Conservation (phyloP, 1,140 invertebrate species). For the Pachypsylla venusta region DNA sequence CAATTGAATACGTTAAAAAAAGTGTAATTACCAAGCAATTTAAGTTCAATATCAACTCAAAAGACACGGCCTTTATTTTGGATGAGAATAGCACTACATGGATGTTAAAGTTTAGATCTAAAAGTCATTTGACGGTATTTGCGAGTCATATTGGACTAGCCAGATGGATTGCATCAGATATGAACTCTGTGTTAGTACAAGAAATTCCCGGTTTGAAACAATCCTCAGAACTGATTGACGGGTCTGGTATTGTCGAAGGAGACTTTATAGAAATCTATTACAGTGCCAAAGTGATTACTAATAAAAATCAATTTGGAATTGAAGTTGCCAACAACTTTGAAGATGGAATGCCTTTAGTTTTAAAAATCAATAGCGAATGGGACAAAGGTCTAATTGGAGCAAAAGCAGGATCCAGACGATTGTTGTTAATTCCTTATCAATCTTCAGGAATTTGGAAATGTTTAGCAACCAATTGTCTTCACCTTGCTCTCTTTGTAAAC, state of each 20-base stretch:
- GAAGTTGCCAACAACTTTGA: slow-evolving; percentile 15
- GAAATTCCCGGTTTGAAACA: background rate
- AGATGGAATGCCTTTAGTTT: slow-evolving; percentile 12
- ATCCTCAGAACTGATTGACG: background rate
- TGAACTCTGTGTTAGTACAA: background rate
- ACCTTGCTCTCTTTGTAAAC: background rate
- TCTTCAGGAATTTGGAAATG: slow-evolving; percentile 3
- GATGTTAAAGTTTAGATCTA: background rate
- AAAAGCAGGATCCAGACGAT: slow-evolving; percentile 3
- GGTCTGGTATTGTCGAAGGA: too few species aligned
- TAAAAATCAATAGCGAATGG: slow-evolving; percentile 16
- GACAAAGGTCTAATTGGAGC: slow-evolving; percentile 18
- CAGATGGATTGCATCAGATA: background rate
- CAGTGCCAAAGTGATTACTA: background rate
- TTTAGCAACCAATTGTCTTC: background rate
- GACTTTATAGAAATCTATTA: background rate
- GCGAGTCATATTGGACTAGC: background rate
- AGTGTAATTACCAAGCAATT: background rate
- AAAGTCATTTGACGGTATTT: background rate
- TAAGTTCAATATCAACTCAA: background rate
- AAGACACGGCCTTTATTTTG: background rate
- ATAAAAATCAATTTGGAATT: background rate
- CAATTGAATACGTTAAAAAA: background rate
- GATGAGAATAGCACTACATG: background rate
- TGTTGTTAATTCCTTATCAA: slow-evolving; percentile 15